Percentiles rank a stretch among this genome's conserved stretches.
Conservation (phyloP, 2,888 invertebrate species). For the Halocaridina rubra region DNA sequence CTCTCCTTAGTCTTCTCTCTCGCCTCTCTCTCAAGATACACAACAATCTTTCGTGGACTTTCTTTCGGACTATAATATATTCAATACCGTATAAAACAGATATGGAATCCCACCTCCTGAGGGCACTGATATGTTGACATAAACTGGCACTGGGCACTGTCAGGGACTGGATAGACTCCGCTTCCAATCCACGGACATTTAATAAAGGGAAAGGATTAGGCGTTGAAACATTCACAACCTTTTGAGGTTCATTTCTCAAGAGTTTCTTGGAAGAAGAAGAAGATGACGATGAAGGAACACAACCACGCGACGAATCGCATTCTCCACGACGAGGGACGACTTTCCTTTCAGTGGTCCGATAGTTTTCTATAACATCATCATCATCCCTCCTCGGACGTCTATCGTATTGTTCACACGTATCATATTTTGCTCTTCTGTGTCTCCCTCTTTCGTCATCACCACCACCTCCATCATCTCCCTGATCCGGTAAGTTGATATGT, state of each 20-base stretch:
- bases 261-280: too few species aligned
- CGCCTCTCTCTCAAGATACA: constrained; percentile 45
- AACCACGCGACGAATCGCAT: too few species aligned
- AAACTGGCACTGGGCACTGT: not conserved
- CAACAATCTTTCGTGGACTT: constrained; percentile 43
- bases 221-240: too few species aligned
- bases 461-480: not conserved
- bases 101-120: constrained; percentile 50
- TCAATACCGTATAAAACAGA: constrained; percentile 47
- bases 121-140: constrained; percentile 46
- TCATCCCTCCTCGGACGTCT: too few species aligned
- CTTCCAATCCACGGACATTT: constrained; percentile 32
- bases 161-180: constrained; percentile 40
- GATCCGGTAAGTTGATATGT: not conserved
- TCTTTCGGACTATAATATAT: constrained; percentile 39
- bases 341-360: too few species aligned
- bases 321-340: too few species aligned
- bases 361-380: too few species aligned
- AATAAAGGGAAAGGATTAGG: constrained; percentile 22
- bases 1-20: constrained; percentile 29
- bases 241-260: too few species aligned
- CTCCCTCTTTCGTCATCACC: too few species aligned
- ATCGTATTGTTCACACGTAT: too few species aligned
- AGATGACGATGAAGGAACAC: too few species aligned
- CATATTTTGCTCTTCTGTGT: not conserved